Percentiles rank a stretch among this genome's conserved stretches.
These are phyloP conservation scores for Oceanodroma tethys DNA, from an alignment of 2,113 vertebrate genomes.

Conservation along the genomic window DNA sequence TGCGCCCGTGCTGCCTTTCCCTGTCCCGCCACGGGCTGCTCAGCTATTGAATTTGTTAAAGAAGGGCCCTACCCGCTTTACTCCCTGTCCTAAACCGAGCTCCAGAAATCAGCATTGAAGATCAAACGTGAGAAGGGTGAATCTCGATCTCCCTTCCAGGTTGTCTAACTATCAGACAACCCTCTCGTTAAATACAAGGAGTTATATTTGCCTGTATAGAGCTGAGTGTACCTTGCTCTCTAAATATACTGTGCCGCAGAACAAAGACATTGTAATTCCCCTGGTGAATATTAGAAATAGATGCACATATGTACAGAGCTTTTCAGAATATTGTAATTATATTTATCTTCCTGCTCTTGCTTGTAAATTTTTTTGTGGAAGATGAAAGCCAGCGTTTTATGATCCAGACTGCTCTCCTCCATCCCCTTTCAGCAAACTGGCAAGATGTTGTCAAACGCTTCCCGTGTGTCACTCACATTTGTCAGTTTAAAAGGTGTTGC, in stretches of 20 bases:
- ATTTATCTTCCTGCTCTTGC: slow-evolving; percentile 20
- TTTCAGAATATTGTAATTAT: background rate
- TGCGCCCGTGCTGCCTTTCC: background rate
- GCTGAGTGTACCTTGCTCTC: background rate
- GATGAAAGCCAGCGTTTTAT: background rate
- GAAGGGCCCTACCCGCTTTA: accelerated
- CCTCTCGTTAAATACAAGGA: background rate
- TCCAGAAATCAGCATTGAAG: background rate
- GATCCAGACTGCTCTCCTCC: background rate
- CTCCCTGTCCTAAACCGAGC: accelerated
- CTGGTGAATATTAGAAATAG: background rate
- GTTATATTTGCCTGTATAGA: background rate
- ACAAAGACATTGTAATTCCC: background rate
- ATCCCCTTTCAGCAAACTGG: background rate
- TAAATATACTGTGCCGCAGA: background rate
- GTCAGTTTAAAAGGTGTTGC: slow-evolving; percentile 10
- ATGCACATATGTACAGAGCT: background rate
- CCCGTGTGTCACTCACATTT: background rate
- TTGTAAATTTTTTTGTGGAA: background rate
- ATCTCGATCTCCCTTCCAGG: accelerated
- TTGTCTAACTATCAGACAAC: background rate
- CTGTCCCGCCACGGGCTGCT: background rate
- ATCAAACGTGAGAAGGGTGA: background rate
- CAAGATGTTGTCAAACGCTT: background rate
- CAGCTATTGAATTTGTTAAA: accelerated